Conservation (phyloP, 2,888 invertebrate species). For the Aphelenchoides bicaudatus region DNA sequence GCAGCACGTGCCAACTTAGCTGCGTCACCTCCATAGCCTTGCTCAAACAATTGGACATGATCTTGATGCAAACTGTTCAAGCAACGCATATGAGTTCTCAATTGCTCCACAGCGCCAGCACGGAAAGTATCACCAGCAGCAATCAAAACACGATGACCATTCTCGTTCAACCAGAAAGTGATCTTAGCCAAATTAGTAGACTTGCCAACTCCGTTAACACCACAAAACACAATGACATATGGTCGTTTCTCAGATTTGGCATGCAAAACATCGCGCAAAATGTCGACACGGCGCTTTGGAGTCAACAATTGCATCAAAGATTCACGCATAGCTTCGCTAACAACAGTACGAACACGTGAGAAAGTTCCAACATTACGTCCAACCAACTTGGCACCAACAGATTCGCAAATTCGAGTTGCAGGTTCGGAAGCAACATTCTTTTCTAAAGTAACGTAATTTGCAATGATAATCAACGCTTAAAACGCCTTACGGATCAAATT, state of each 20-base stretch:
- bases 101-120: constrained; percentile 96
- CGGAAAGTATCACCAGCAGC: constrained; percentile 96
- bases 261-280: constrained; percentile 89
- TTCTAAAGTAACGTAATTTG: constrained; percentile 62
- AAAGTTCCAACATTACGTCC: constrained; percentile 77
- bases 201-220: constrained; percentile 97
- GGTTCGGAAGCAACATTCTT: constrained; percentile 98
- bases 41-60: constrained; percentile 85
- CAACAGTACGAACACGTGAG: constrained; percentile 79
- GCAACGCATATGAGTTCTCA: constrained; percentile 83
- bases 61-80: constrained; percentile 86
- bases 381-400: constrained; percentile 52
- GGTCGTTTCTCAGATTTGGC: constrained; percentile 78
- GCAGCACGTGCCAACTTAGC: constrained; percentile 97
- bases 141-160: constrained; percentile 87
- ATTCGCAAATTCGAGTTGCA: constrained; percentile 72
- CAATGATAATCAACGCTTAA: constrained; percentile 1
- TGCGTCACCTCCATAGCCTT: constrained; percentile 97
- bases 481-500: constrained; percentile 73
- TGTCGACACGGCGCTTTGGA: constrained; percentile 88
- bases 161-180: constrained; percentile 97
- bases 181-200: constrained; percentile 98
- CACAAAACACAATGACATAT: constrained; percentile 92
- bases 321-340: constrained; percentile 81
- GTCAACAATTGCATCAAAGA: constrained; percentile 86